Base-by-base conservation (phyloP, 1,140 invertebrate species). In the Heterodera carotae region DNA sequence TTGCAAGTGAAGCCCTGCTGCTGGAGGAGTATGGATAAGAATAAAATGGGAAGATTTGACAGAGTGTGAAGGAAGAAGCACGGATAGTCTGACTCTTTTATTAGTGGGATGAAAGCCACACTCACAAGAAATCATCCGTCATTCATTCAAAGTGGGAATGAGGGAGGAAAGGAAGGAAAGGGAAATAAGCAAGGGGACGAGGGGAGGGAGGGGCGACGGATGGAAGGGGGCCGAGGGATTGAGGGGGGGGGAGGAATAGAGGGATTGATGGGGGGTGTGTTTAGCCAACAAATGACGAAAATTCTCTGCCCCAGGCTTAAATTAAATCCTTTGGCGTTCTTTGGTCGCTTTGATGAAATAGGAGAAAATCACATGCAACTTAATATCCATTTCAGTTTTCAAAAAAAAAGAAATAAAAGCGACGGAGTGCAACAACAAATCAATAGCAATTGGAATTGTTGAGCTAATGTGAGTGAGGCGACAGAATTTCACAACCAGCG, bases 281-380 rank as follows among this genome's bases (percentile, higher is more conserved):
- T 48, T 48, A 27, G 31, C 39, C 27, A 69, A 69, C 39, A 34
- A 69, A 69, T 27, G 27, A 27, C 53, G 31, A 53, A 53, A 39
- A 53, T 18, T 53, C 48, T 18, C 48, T 12, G 5, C 48, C 48
- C 48, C 48, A 5, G 5, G 5, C 48, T 12, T 39, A 6, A 4
- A 10, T 10, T 39, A 53, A 5, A 18, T 18, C 48, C 48, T 53
- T 53, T 18, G 4, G 4, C 15, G 48, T 53, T 53, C 48, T 53
- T 53, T 53, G 6, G 48, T 12, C 48, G 48, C 15, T 53, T 53
- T 18, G 36, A 39, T 10, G 10, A 39, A 39, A 39, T 6, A 6
- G 36, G 36, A 39, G 4, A 39, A 39, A 39, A 39, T 39, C 36
- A 39, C 36, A 39, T 39, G 36, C 10, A 39, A 39, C 36, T 10